Evolutionary conservation across 2,797 vertebrate species (phyloP).

Genomic region (Limosa lapponica): DNA sequence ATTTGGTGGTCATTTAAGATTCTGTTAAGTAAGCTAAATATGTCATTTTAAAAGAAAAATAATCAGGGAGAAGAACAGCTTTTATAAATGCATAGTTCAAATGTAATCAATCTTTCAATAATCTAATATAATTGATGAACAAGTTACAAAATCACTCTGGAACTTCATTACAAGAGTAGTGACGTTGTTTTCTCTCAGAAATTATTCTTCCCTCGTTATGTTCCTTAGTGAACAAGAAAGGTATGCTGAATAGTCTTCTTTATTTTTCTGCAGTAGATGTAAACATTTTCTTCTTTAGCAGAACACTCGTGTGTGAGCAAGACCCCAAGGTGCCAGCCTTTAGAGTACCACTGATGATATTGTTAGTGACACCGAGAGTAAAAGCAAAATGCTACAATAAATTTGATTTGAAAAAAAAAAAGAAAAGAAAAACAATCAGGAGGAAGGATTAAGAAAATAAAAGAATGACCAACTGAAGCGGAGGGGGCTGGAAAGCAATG

Average conservation of each 20-base stretch:
- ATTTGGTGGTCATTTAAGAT: not conserved
- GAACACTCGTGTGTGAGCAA: not conserved
- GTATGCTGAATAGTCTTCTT: not conserved
- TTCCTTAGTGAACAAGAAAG: not conserved
- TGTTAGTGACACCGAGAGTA: slow-evolving; percentile 72
- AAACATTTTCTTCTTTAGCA: not conserved
- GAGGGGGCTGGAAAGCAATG: slow-evolving; percentile 74
- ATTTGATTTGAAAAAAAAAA: not conserved
- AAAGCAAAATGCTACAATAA: slow-evolving; percentile 55
- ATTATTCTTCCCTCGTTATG: not conserved
- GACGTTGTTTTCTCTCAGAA: not conserved
- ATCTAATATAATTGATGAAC: not conserved
- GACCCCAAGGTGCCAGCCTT: not conserved
- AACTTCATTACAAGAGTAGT: not conserved
- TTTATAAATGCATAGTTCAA: not conserved
- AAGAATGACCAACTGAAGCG: slow-evolving; percentile 72
- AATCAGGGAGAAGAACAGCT: not conserved
- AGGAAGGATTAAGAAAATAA: slow-evolving; percentile 50
- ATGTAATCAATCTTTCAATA: not conserved
- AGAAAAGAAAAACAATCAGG: not conserved
- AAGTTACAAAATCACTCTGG: not conserved
- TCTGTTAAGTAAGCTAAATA: not conserved
- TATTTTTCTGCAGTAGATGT: not conserved
- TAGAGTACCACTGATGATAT: not conserved
- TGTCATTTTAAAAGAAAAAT: not conserved